These are phyloP conservation scores for Anagrus nilaparvatae DNA, from an alignment of 1,140 invertebrate species.

Conservation along the genomic window DNA sequence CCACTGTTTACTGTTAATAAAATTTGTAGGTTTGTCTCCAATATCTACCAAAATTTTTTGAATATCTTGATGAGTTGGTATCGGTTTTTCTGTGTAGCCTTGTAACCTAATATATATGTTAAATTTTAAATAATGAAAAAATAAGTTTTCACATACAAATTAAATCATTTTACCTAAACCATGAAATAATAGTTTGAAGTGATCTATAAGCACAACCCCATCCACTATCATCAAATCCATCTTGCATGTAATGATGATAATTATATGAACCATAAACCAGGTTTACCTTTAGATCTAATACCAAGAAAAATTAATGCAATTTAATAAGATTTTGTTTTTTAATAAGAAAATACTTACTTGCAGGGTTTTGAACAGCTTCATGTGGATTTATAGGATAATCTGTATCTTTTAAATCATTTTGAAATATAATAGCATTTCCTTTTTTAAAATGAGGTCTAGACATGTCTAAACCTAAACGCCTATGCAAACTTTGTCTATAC, in stretches of 20 bases:
- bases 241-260: constrained; percentile 97
- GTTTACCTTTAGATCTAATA: constrained; percentile 45
- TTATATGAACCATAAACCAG: constrained; percentile 78
- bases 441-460: constrained; percentile 61
- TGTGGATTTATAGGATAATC: constrained; percentile 66
- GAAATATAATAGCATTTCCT: constrained; percentile 54
- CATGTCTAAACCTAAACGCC: constrained; percentile 54
- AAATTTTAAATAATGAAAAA: constrained; percentile 4
- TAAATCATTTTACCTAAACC: constrained; percentile 61
- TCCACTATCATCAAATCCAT: constrained; percentile 88
- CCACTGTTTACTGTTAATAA: constrained; percentile 89
- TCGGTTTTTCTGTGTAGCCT: constrained; percentile 73
- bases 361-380: constrained; percentile 42
- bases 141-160: constrained; percentile 18
- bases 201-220: constrained; percentile 99
- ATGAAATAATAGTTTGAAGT: constrained; percentile 92
- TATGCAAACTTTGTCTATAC: constrained; percentile 54
- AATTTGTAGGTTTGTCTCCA: constrained; percentile 81
- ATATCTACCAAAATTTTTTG: constrained; percentile 91
- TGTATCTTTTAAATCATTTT: constrained; percentile 36
- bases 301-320: constrained; percentile 7
- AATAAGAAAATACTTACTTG: constrained; percentile 38
- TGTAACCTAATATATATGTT: constrained; percentile 52
- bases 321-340: no score
- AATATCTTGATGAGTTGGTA: constrained; percentile 83